These are phyloP conservation scores for Squalus acanthias DNA, from an alignment of 2,797 vertebrate genomes.

Conservation along the genomic window DNA sequence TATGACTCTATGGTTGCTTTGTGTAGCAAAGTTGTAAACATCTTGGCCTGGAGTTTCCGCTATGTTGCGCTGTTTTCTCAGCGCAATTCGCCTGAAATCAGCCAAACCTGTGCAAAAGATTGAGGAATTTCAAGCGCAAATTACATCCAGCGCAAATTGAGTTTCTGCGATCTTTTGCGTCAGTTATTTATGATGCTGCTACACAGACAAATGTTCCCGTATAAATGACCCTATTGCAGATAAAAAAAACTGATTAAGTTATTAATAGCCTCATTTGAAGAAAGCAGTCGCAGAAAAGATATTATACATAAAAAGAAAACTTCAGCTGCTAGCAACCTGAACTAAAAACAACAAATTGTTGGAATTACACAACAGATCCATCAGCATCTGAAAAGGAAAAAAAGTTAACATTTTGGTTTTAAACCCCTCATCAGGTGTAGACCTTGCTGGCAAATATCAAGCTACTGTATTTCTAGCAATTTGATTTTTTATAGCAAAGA, in stretches of 20 bases:
- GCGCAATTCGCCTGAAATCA: too few species aligned
- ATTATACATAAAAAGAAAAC: neutral
- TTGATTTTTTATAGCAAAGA: neutral
- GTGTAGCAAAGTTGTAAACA: neutral
- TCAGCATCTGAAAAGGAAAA: neutral
- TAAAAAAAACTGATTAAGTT: neutral
- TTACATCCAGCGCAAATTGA: too few species aligned
- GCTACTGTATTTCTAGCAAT: neutral
- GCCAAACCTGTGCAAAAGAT: too few species aligned
- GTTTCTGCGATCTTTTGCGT: too few species aligned
- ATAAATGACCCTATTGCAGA: neutral
- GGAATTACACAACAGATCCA: neutral
- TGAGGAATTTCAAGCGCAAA: too few species aligned
- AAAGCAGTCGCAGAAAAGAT: neutral
- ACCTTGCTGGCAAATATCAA: neutral
- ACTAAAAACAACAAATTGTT: neutral
- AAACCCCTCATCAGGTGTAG: neutral
- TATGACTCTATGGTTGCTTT: too few species aligned
- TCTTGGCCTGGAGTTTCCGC: too few species aligned
- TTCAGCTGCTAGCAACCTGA: neutral
- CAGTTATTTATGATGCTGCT: neutral
- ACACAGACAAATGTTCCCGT: neutral
- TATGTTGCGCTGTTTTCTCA: neutral
- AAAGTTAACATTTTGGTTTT: neutral
- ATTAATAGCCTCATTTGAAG: neutral